These are phyloP conservation scores for Azorinus chamasolen DNA, from an alignment of 2,888 invertebrate genomes.

Conservation along the genomic window DNA sequence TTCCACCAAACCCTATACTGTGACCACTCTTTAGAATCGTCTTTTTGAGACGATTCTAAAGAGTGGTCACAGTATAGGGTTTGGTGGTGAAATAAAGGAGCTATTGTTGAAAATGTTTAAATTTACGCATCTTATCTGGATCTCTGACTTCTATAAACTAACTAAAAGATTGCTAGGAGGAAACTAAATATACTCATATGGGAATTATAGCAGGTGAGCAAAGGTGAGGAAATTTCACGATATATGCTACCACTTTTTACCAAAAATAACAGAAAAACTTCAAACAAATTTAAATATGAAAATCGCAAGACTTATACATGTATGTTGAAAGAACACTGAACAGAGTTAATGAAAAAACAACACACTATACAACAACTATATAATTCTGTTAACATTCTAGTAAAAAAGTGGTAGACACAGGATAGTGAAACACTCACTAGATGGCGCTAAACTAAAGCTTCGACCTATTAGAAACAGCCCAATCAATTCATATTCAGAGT, in stretches of 20 bases:
- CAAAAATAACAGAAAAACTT: conserved; percentile 6
- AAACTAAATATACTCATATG: too few species aligned
- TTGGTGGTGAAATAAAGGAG: too few species aligned
- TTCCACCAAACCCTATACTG: too few species aligned
- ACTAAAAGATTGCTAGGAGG: too few species aligned
- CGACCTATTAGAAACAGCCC: conserved; percentile 36
- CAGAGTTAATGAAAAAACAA: conserved; percentile 5
- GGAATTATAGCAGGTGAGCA: conserved; percentile 45
- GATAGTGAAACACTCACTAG: conserved; percentile 35
- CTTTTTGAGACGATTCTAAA: too few species aligned
- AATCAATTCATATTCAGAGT: conserved; percentile 22
- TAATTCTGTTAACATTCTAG: conserved; percentile 23
- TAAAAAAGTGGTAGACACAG: conserved; percentile 57
- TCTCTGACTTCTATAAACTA: too few species aligned
- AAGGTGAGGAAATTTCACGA: conserved; percentile 18
- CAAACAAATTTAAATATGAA: neutral
- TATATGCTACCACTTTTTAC: conserved; percentile 30
- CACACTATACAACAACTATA: conserved; percentile 41
- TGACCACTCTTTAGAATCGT: too few species aligned
- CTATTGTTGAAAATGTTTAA: too few species aligned
- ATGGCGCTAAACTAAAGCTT: conserved; percentile 34
- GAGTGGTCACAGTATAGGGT: too few species aligned
- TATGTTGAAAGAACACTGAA: neutral
- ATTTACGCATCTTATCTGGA: too few species aligned
- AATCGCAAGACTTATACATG: too few species aligned